Evolutionary conservation across 2,797 vertebrate species (phyloP).

Genomic region (Gila robusta): DNA sequence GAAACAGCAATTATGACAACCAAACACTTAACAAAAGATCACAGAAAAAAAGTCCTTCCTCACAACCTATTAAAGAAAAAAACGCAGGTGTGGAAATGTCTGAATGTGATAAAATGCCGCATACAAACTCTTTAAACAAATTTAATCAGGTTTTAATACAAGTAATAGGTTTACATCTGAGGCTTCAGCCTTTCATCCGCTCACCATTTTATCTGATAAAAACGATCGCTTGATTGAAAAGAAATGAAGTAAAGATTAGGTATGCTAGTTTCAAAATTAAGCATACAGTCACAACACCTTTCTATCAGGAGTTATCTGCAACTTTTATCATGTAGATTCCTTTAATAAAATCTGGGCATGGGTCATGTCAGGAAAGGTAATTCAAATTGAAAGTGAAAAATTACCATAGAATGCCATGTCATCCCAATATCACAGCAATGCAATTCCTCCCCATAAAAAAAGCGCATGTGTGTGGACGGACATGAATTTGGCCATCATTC

Average conservation of each 20-base stretch:
- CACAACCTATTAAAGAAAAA: not conserved
- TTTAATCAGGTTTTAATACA: slow-evolving; percentile 46
- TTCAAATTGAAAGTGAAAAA: slow-evolving; percentile 54
- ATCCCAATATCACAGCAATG: slow-evolving; percentile 44
- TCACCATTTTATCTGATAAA: slow-evolving; percentile 44
- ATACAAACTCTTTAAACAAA: slow-evolving; percentile 41
- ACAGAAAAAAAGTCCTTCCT: slow-evolving; percentile 40
- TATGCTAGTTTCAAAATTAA: slow-evolving; percentile 48
- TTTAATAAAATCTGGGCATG: slow-evolving; percentile 58
- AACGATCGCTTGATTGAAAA: slow-evolving; percentile 41
- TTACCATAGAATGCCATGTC: slow-evolving; percentile 55
- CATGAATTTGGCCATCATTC: slow-evolving; percentile 57
- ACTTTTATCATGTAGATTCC: slow-evolving; percentile 60
- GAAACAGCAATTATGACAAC: slow-evolving; percentile 32
- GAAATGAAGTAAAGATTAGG: slow-evolving; percentile 46
- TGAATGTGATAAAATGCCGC: slow-evolving; percentile 32
- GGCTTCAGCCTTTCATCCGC: slow-evolving; percentile 36
- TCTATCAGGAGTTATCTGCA: slow-evolving; percentile 47
- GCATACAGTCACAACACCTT: slow-evolving; percentile 43
- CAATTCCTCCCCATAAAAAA: slow-evolving; percentile 44
- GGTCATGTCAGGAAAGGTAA: slow-evolving; percentile 48
- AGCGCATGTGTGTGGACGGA: slow-evolving; percentile 24
- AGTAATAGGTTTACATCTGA: slow-evolving; percentile 41
- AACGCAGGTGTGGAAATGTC: not conserved
- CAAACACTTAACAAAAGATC: slow-evolving; percentile 39